Conservation (phyloP, 2,797 vertebrate species). For the Brachyalestes nurse region DNA sequence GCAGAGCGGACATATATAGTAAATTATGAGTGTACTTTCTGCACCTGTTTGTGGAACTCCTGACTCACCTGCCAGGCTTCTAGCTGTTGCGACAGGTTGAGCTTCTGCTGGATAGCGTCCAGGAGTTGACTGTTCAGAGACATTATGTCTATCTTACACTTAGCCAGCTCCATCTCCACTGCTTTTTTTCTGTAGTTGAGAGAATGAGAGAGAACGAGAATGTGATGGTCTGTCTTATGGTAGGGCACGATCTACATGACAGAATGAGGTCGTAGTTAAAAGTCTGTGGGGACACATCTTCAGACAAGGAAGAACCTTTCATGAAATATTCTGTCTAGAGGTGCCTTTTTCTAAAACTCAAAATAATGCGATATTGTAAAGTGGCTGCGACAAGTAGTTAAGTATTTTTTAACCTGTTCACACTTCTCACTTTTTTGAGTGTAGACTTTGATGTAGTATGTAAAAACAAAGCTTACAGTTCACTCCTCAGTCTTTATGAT, state of each 20-base stretch:
- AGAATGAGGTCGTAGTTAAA: constrained; percentile 1
- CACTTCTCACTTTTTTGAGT: no score
- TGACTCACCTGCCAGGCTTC: constrained; percentile 97
- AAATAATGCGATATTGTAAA: not conserved
- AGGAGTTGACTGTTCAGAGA: constrained; percentile 96
- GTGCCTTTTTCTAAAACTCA: not conserved
- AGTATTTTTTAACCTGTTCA: not conserved
- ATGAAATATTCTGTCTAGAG: not conserved
- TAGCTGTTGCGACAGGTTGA: constrained; percentile 97
- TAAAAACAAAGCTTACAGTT: not conserved
- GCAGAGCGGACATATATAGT: not conserved
- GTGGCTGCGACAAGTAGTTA: not conserved
- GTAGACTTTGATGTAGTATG: no score
- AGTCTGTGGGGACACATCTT: not conserved
- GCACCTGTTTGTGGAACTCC: constrained; percentile 14
- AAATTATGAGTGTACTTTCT: not conserved
- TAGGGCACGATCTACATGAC: not conserved
- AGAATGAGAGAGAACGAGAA: not conserved
- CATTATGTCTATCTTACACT: constrained; percentile 98
- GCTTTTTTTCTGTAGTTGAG: constrained; percentile 88
- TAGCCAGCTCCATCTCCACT: constrained; percentile 93
- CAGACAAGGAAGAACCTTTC: not conserved
- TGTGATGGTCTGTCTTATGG: not conserved
- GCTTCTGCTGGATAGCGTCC: constrained; percentile 98
- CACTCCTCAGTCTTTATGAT: no score